These are phyloP conservation scores for Phalangium opilio DNA, from an alignment of 2,888 invertebrate genomes.

Conservation along the genomic window DNA sequence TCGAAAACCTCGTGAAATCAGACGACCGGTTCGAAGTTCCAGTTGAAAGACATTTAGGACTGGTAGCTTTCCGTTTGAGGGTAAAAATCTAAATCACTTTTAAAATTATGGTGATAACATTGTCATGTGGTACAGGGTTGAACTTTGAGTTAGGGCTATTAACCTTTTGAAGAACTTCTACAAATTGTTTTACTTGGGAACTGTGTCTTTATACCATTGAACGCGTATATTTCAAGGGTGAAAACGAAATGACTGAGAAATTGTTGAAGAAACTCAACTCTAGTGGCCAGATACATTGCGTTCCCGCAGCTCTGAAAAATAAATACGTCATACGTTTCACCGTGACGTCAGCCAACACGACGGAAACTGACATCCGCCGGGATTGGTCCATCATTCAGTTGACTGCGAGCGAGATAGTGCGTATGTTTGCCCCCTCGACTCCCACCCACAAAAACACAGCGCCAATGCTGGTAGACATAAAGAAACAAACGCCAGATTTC, in stretches of 20 bases:
- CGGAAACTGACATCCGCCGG: conserved; percentile 41
- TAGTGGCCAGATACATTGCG: conserved; percentile 77
- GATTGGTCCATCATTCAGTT: conserved; percentile 52
- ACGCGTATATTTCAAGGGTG: conserved; percentile 55
- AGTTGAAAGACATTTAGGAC: conserved; percentile 63
- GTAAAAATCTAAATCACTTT: conserved; percentile 6
- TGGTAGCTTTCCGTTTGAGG: conserved; percentile 66
- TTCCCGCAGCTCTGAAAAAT: conserved; percentile 81
- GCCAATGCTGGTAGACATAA: conserved; percentile 46
- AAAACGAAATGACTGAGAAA: conserved; percentile 58
- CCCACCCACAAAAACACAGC: conserved; percentile 33
- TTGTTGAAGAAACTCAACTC: conserved; percentile 72
- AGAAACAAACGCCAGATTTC: conserved; percentile 67
- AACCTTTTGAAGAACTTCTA: background rate
- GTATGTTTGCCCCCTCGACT: conserved; percentile 47
- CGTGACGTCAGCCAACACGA: conserved; percentile 70
- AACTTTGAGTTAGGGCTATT: background rate
- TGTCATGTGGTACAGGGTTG: background rate
- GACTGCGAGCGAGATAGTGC: conserved; percentile 29
- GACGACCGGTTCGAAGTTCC: conserved; percentile 83
- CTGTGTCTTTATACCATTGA: background rate
- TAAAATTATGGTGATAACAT: background rate
- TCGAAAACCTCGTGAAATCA: conserved; percentile 65
- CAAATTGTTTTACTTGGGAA: too few relatives aligned
- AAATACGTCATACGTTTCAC: conserved; percentile 72